Percentiles rank a stretch among this genome's conserved stretches.
phyloP scores from a whole-genome alignment of 2,797 vertebrate species.

The Enteromius treurensis region DNA sequence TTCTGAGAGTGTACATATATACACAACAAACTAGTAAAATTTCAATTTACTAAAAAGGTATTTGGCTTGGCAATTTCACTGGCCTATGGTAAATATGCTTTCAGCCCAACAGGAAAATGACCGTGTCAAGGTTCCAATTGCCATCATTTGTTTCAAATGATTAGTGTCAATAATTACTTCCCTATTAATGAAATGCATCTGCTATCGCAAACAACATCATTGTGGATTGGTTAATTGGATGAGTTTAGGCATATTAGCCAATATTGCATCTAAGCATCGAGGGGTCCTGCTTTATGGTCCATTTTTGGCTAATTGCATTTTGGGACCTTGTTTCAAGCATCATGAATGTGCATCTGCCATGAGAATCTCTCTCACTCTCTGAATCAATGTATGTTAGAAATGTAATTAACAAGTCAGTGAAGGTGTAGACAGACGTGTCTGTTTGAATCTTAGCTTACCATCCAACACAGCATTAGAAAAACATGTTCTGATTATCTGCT shows the following conservation, averaged over 20 bases:
- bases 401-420: constrained; percentile 32
- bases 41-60: not conserved
- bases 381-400: constrained; percentile 29
- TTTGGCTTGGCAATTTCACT: not conserved
- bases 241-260: constrained; percentile 47
- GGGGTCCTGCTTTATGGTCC: constrained; percentile 34
- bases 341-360: constrained; percentile 12
- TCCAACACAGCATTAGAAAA: not conserved
- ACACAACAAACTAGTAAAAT: too few relatives aligned
- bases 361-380: constrained; percentile 15
- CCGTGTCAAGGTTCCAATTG: constrained; percentile 26
- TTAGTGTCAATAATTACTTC: constrained; percentile 51
- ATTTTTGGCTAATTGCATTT: constrained; percentile 45
- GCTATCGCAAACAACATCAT: constrained; percentile 43
- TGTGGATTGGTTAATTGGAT: constrained; percentile 43
- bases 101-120: constrained; percentile 17
- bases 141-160: constrained; percentile 47
- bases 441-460: not conserved
- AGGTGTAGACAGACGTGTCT: constrained; percentile 21
- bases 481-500: constrained; percentile 4
- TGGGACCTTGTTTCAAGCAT: constrained; percentile 8
- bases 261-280: constrained; percentile 41
- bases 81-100: not conserved
- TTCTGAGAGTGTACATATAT: too few relatives aligned
- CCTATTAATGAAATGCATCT: constrained; percentile 47